Base-by-base conservation (phyloP, 1,140 invertebrate species). In the Campoletis sonorensis region DNA sequence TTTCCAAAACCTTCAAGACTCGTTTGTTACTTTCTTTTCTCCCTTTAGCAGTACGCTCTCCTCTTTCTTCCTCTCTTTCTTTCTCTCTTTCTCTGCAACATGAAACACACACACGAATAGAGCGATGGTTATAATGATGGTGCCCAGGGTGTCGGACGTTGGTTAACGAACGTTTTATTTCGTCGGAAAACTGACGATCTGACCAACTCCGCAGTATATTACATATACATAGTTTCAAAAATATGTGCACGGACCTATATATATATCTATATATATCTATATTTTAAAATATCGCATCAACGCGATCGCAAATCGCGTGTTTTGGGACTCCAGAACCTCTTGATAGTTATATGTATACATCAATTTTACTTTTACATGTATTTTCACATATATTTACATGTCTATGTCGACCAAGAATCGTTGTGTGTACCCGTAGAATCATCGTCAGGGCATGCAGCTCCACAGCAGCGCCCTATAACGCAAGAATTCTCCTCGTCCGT, bases 341-440 rank as follows among this genome's bases (percentile, higher is more conserved):
- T 49, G 76, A 70, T 21, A 78, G 33, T 27, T 77, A 40, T 40
- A 61, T 37, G 27, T 27, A 27, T 16, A 30, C 49, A 75, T 11
- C 8, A 45, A 45, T 3, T 45, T 45, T 18, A 0, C 8, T 18
- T 75, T 4, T 54, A 54, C 13, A 30, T 23, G 23, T 16, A 64
- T 37, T n/a, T 64, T 0, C 0, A 18, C 33, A 30, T 18, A 70
- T 33, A 16, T 16, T 33, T 33, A 13, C 15, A 13, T 27, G 61
- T 64, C n/a, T 27, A 27, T 64, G 23, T 64, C 61, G 61, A 16
- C 3, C 27, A 27, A n/a, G n/a, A 64, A 64, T 64, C 61, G 61
- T 27, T 79, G 80, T 82, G 78, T 82, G 75, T 79, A 82, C 67
- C 79, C 80, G 82, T 82, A 79, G 54, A 77, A 54, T 75, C 21